These are phyloP conservation scores for Heliconius hewitsoni DNA, from an alignment of 1,140 invertebrate species.

Conservation along the genomic window DNA sequence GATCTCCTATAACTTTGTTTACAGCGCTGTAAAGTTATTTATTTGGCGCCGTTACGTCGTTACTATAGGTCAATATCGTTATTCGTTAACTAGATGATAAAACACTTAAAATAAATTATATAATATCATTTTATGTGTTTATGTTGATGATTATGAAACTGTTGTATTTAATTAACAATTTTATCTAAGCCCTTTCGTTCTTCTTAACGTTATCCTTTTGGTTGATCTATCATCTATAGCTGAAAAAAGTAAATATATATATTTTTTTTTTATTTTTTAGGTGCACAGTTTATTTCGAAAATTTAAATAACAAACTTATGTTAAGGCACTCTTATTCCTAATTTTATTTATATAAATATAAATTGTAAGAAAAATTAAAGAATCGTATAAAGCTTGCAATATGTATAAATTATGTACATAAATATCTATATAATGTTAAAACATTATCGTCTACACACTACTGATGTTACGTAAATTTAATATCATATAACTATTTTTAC, in stretches of 20 bases:
- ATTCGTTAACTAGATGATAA: neutral
- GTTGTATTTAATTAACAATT: neutral
- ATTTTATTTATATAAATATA: too few species aligned
- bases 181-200: neutral
- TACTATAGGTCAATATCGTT: constrained; percentile 1
- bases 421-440: neutral
- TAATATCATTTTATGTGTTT: neutral
- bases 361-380: too few species aligned
- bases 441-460: neutral
- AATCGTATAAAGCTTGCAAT: too few species aligned
- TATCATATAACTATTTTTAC: neutral
- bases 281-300: too few species aligned
- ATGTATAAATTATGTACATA: too few species aligned
- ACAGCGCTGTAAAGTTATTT: constrained; percentile 56
- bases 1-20: constrained; percentile 40
- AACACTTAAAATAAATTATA: neutral
- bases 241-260: too few species aligned
- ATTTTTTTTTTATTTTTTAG: too few species aligned
- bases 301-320: too few species aligned
- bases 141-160: neutral
- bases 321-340: too few species aligned
- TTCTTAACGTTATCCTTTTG: neutral
- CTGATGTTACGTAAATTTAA: neutral
- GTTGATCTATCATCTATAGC: too few species aligned
- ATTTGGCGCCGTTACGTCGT: constrained; percentile 39